These are phyloP conservation scores for Pocillopora grandis DNA, from an alignment of 92 coral and sea anemone genomes.

Conservation along the genomic window DNA sequence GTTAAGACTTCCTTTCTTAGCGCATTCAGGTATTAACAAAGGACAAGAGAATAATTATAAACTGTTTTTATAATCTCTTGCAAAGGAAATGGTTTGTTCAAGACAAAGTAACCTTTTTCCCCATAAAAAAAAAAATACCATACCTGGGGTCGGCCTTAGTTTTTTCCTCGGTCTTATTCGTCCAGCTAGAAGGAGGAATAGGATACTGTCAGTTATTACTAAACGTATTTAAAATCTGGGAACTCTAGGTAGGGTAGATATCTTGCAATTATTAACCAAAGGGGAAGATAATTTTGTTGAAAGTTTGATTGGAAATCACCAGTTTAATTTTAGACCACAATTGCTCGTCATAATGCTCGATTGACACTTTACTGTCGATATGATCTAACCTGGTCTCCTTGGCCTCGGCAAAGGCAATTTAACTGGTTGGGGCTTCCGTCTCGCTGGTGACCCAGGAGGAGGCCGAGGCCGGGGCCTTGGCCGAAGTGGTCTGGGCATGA, in stretches of 20 bases:
- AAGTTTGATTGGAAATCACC: too few species aligned
- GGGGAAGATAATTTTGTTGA: too few species aligned
- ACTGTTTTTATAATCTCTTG: too few species aligned
- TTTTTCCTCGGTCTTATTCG: constrained; percentile 1
- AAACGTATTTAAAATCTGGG: background rate
- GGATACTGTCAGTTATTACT: background rate
- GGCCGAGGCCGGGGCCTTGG: constrained; percentile 43
- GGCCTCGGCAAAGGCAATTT: constrained; percentile 44
- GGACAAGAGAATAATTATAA: too few species aligned
- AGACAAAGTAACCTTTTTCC: background rate
- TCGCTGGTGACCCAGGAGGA: constrained; percentile 28
- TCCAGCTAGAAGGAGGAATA: constrained; percentile 3
- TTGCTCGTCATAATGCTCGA: too few species aligned
- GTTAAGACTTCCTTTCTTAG: background rate
- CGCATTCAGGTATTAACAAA: background rate
- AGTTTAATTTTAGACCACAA: too few species aligned
- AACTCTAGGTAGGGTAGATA: too few species aligned
- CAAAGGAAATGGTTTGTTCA: background rate
- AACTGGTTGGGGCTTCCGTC: constrained; percentile 35
- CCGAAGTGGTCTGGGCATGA: background rate
- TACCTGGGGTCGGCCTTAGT: constrained; percentile 36
- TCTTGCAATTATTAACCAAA: too few species aligned
- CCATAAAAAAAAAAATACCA: background rate
- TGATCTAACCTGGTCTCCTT: constrained; percentile 1
- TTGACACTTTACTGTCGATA: too few species aligned